Evolutionary conservation across 37 sponge, comb jelly and placozoan species (phyloP).

Genomic region (Chondrilla cf. caribensis): DNA sequence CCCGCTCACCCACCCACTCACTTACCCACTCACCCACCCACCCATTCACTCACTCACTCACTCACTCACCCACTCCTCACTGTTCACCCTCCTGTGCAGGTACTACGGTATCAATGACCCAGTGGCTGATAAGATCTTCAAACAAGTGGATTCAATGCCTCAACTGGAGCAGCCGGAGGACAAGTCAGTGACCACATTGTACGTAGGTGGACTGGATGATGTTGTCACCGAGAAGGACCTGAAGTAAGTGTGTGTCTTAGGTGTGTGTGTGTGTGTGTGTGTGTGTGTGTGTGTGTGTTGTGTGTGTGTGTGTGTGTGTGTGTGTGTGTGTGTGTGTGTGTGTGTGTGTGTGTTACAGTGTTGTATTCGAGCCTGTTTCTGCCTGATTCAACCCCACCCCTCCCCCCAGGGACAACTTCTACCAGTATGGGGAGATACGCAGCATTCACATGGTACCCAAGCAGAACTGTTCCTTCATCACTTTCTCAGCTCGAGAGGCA

Average conservation of each 20-base stretch:
- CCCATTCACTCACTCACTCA: not conserved
- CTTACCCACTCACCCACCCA: not conserved
- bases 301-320: conserved; percentile 28
- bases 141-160: conserved; percentile 51
- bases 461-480: conserved; percentile 94
- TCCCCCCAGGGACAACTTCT: conserved; percentile 73
- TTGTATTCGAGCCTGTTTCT: too few relatives aligned
- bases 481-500: conserved; percentile 65
- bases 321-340: conserved; percentile 28
- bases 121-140: conserved; percentile 92
- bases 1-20: not conserved
- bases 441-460: conserved; percentile 63
- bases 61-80: not conserved
- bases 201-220: conserved; percentile 85
- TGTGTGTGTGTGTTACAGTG: conserved; percentile 1
- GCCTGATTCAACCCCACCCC: conserved; percentile 8
- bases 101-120: conserved; percentile 97
- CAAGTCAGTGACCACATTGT: conserved; percentile 81
- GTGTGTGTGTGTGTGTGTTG: conserved; percentile 26
- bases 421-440: conserved; percentile 92
- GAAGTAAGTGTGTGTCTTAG: conserved; percentile 35
- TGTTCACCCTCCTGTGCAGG: not conserved
- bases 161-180: conserved; percentile 77
- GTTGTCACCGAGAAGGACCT: conserved; percentile 80
- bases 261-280: conserved; percentile 6